Evolutionary conservation across 2,888 invertebrate genomes (phyloP).

Genomic region (Chorisops tibialis): DNA sequence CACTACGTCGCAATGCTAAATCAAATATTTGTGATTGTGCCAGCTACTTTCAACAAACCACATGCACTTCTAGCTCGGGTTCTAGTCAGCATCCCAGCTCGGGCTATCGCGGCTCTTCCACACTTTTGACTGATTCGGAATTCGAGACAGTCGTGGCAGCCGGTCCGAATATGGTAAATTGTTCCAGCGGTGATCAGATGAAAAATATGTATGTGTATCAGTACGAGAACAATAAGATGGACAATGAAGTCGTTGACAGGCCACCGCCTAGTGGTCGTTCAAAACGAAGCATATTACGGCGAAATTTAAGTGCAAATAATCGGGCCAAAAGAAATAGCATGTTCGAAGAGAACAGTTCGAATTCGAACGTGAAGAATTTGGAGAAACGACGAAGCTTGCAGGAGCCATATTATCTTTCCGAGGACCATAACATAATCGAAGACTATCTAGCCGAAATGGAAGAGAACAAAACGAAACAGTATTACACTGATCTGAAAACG

Average conservation of each 20-base stretch:
- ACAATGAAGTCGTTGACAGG: conserved; percentile 55
- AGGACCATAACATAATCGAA: conserved; percentile 42
- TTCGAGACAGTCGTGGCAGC: conserved; percentile 39
- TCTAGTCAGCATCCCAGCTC: conserved; percentile 79
- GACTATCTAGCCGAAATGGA: conserved; percentile 38
- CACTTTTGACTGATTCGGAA: conserved; percentile 70
- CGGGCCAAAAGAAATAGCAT: conserved; percentile 72
- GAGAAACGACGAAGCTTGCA: conserved; percentile 72
- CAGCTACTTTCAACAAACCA: conserved; percentile 41
- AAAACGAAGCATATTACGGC: conserved; percentile 48
- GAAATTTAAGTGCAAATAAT: conserved; percentile 40
- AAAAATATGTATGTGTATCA: conserved; percentile 74
- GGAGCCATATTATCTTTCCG: conserved; percentile 60
- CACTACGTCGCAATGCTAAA: conserved; percentile 62
- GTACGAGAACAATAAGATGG: conserved; percentile 72
- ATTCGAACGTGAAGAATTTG: conserved; percentile 52
- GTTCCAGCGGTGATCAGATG: conserved; percentile 48
- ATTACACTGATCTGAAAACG: conserved; percentile 44
- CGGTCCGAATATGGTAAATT: conserved; percentile 1
- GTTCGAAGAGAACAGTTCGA: conserved; percentile 63
- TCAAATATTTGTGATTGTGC: conserved; percentile 52
- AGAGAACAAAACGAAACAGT: conserved; percentile 35
- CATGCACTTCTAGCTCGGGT: conserved; percentile 41
- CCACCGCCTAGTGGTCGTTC: conserved; percentile 65
- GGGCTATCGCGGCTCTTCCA: conserved; percentile 82